phyloP scores from a whole-genome alignment of 2,888 invertebrate genomes.

The Lithophane leautieri region DNA sequence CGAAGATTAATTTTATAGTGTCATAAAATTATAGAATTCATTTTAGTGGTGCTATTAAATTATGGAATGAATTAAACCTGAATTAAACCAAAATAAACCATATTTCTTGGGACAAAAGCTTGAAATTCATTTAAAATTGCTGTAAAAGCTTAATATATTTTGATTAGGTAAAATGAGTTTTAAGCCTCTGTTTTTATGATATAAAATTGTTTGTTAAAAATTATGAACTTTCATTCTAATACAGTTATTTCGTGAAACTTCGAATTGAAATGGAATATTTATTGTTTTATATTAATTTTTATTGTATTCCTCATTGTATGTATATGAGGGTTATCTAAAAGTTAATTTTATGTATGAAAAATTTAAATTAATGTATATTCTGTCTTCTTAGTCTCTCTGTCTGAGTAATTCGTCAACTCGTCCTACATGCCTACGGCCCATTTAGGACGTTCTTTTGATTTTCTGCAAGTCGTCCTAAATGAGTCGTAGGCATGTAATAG shows the following conservation, averaged over 20 bases:
- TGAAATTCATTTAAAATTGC: neutral
- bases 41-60: conserved; percentile 10
- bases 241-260: conserved; percentile 20
- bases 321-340: conserved; percentile 22
- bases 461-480: no score
- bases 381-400: neutral
- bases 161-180: neutral
- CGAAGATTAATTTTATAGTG: conserved; percentile 13
- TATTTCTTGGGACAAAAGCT: neutral
- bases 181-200: accelerated
- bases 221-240: conserved; percentile 6
- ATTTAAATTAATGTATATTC: conserved; percentile 32
- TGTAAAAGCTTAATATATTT: neutral
- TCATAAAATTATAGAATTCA: conserved; percentile 29
- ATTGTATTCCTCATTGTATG: conserved; percentile 38
- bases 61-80: neutral
- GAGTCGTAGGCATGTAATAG: no score
- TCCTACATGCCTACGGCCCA: no score
- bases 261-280: conserved; percentile 34
- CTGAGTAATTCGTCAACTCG: no score
- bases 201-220: neutral
- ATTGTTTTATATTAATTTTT: conserved; percentile 30
- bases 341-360: conserved; percentile 14
- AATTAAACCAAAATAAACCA: neutral
- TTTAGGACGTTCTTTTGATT: no score